These are phyloP conservation scores for Gonocerus acuteangulatus DNA, from an alignment of 2,888 invertebrate species.

Conservation along the genomic window DNA sequence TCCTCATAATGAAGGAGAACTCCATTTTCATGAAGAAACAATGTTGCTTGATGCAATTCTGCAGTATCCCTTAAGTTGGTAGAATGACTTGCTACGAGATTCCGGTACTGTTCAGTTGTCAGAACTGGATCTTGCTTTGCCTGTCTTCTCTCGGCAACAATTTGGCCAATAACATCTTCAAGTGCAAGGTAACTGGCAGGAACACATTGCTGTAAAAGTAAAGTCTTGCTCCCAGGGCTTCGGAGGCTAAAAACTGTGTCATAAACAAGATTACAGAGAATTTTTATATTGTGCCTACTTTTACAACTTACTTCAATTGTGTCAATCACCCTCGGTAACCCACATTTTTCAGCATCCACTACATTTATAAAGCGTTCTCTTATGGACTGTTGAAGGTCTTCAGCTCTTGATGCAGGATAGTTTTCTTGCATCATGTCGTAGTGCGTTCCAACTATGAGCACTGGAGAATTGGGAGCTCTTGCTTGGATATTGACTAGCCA, in stretches of 20 bases:
- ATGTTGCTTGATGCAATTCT: constrained; percentile 89
- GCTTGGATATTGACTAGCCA: constrained; percentile 96
- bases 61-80: constrained; percentile 77
- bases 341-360: constrained; percentile 91
- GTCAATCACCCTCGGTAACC: constrained; percentile 85
- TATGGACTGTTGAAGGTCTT: constrained; percentile 81
- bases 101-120: constrained; percentile 67
- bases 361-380: constrained; percentile 82
- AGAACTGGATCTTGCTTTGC: constrained; percentile 72
- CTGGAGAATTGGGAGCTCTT: constrained; percentile 91
- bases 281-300: constrained; percentile 79
- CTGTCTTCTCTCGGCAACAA: constrained; percentile 66
- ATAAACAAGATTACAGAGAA: constrained; percentile 85
- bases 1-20: constrained; percentile 91
- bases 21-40: constrained; percentile 96
- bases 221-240: constrained; percentile 86
- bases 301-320: constrained; percentile 83
- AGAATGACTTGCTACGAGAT: constrained; percentile 51
- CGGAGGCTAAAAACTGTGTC: constrained; percentile 86
- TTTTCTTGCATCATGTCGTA: constrained; percentile 73
- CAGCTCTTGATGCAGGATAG: constrained; percentile 53
- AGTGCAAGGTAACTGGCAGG: constrained; percentile 91
- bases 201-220: constrained; percentile 84
- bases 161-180: constrained; percentile 80
- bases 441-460: constrained; percentile 93